phyloP scores from a whole-genome alignment of 2,113 vertebrate genomes.

The Melanotaenia duboulayi region DNA sequence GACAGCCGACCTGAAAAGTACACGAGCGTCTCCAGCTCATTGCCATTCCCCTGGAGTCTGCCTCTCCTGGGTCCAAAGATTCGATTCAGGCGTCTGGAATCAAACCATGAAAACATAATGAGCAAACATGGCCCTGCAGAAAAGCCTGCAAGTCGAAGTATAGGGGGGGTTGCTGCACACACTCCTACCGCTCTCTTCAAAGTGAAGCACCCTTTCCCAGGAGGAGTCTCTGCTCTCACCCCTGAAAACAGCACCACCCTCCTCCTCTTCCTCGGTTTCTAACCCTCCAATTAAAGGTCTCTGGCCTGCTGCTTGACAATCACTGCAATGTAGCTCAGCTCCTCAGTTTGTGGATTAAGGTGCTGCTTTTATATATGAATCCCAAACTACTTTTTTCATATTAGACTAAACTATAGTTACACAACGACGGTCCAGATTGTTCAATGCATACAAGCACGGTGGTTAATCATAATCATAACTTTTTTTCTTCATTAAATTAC shows the following conservation, averaged over 20 bases:
- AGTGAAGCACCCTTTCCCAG: conserved; percentile 47
- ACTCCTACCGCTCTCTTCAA: conserved; percentile 53
- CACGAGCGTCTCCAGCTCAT: conserved; percentile 22
- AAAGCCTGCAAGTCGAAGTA: conserved; percentile 34
- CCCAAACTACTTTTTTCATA: conserved; percentile 49
- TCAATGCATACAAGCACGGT: conserved; percentile 36
- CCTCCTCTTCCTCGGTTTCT: conserved; percentile 12
- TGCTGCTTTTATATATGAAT: conserved; percentile 26
- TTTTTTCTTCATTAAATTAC: conserved; percentile 51
- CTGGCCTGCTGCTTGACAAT: conserved; percentile 23
- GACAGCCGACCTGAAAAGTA: conserved; percentile 39
- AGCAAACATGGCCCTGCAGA: conserved; percentile 56
- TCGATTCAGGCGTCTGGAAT: conserved; percentile 47
- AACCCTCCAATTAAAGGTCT: conserved; percentile 59
- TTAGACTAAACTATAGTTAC: conserved; percentile 40
- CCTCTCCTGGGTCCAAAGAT: conserved; percentile 51
- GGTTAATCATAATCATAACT: conserved; percentile 54
- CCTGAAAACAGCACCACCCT: conserved; percentile 36
- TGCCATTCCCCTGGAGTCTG: conserved; percentile 51
- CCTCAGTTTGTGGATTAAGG: conserved; percentile 22
- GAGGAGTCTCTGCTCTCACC: conserved; percentile 46
- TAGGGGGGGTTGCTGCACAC: conserved; percentile 2
- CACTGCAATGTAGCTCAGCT: conserved; percentile 10
- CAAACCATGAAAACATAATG: conserved; percentile 70
- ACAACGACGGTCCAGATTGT: conserved; percentile 10